Conservation (phyloP, 23 tunicate genomes). For the Ciona savignyi region DNA sequence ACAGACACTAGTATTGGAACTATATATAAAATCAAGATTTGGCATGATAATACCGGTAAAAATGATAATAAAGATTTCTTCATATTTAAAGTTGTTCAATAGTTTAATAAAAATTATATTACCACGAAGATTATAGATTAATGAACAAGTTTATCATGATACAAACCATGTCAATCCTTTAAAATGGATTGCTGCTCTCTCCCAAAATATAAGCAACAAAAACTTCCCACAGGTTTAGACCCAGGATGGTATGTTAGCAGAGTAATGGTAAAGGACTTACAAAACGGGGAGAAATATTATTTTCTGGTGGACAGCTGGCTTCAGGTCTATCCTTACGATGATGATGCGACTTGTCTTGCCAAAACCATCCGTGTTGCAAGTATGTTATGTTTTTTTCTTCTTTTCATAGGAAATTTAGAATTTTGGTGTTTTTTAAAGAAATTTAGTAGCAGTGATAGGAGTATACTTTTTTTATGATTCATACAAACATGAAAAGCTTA, state of each 20-base stretch:
- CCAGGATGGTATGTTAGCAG: conserved; percentile 92
- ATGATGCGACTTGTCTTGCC: conserved; percentile 80
- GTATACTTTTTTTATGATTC: no score
- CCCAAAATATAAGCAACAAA: neutral
- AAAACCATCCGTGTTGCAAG: conserved; percentile 72
- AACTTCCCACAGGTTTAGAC: conserved; percentile 56
- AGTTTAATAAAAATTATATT: no score
- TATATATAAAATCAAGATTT: conserved; percentile 77
- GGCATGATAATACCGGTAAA: conserved; percentile 98
- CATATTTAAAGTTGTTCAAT: neutral
- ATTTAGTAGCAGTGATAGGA: neutral
- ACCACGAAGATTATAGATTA: no score
- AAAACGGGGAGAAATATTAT: conserved; percentile 47
- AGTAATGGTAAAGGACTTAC: conserved; percentile 76
- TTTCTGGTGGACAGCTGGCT: conserved; percentile 89
- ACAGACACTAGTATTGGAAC: conserved; percentile 54
- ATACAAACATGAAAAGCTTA: no score
- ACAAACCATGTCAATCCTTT: no score
- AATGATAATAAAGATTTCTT: neutral
- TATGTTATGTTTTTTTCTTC: conserved; percentile 8
- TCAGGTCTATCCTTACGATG: conserved; percentile 92
- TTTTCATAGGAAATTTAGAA: neutral
- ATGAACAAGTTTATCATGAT: no score
- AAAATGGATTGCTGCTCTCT: no score
- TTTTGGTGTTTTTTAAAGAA: neutral